Evolutionary conservation across 2,888 invertebrate genomes (phyloP).

Genomic region (Strigamia crassipes): DNA sequence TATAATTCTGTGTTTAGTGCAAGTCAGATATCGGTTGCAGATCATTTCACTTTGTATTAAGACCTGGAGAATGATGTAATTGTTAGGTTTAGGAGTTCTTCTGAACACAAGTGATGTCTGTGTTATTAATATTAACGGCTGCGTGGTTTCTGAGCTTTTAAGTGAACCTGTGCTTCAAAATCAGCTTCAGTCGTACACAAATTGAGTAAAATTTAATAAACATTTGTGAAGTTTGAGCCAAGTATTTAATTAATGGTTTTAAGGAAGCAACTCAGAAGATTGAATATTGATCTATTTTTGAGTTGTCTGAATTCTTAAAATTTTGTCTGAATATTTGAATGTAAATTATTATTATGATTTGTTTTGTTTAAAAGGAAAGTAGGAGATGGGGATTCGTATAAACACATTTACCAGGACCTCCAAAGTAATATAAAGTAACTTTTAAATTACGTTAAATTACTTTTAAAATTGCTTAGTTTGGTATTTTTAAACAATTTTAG

Average conservation of each 20-base stretch:
- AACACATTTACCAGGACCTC: no score
- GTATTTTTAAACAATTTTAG: no score
- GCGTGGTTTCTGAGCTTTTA: not conserved
- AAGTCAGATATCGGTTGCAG: not conserved
- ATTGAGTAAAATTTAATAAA: not conserved
- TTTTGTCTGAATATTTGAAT: no score
- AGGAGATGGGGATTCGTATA: no score
- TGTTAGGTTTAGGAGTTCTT: not conserved
- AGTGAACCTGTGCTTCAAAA: not conserved
- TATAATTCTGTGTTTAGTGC: not conserved
- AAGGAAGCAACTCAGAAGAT: no score
- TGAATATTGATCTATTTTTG: no score
- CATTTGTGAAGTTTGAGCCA: not conserved
- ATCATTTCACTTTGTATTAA: not conserved
- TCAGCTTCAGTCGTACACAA: not conserved
- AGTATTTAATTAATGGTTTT: not conserved
- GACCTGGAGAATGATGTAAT: not conserved
- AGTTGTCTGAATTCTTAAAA: no score
- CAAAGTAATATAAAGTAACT: no score
- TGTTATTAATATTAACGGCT: not conserved
- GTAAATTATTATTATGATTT: no score
- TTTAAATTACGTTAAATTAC: no score
- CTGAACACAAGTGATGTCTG: not conserved
- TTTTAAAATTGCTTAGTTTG: no score
- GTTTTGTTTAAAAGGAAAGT: no score